These are phyloP conservation scores for Hypomecis punctinalis DNA, from an alignment of 2,888 invertebrate genomes.

Conservation along the genomic window DNA sequence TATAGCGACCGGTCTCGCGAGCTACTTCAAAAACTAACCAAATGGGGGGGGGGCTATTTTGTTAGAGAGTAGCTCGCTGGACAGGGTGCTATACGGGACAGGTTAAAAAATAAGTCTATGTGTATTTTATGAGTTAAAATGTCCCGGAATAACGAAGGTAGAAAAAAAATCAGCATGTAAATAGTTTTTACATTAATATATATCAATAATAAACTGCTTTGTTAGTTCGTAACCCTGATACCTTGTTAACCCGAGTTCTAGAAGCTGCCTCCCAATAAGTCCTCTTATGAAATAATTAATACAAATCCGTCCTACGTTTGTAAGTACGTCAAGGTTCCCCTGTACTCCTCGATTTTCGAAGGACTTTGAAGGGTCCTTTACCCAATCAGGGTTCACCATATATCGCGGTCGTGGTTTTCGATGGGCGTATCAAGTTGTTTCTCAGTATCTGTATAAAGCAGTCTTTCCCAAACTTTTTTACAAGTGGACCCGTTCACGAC, in stretches of 20 bases:
- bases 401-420: conserved; percentile 19
- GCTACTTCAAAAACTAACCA: no score
- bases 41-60: no score
- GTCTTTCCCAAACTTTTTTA: background rate
- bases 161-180: no score
- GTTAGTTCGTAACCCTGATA: background rate
- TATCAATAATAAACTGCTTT: no score
- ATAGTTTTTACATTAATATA: no score
- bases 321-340: conserved; percentile 9
- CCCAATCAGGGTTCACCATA: conserved; percentile 29
- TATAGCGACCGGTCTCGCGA: no score
- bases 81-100: no score
- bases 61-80: no score
- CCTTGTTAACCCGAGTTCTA: background rate
- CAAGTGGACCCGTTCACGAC: background rate
- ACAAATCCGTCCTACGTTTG: conserved; percentile 16
- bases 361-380: conserved; percentile 29
- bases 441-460: background rate
- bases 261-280: background rate
- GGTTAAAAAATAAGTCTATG: no score
- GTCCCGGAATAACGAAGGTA: no score
- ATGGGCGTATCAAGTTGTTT: conserved; percentile 13
- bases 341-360: conserved; percentile 13
- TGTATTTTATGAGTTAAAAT: no score
- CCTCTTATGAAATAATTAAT: conserved; percentile 20